phyloP scores from a whole-genome alignment of 2,113 vertebrate genomes.

The Pedionomus torquatus region DNA sequence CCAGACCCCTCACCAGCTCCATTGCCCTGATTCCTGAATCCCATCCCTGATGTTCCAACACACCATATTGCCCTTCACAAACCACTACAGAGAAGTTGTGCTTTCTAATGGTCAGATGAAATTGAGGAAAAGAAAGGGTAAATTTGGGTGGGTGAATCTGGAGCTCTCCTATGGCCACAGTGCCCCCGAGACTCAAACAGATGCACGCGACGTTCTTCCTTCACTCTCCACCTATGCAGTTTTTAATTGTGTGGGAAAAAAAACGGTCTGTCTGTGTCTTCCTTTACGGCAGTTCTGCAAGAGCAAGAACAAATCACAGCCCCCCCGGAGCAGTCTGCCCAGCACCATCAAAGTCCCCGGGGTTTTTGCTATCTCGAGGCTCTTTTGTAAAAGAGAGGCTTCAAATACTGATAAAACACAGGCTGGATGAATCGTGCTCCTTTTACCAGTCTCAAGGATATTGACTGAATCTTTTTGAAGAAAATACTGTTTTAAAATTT shows the following conservation, averaged over 20 bases:
- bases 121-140: conserved; percentile 53
- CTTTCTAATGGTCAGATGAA: conserved; percentile 29
- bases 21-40: too few relatives aligned
- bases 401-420: not conserved
- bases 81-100: conserved; percentile 40
- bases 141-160: conserved; percentile 14
- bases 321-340: not conserved
- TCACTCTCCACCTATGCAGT: not conserved
- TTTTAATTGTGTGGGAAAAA: not conserved
- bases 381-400: not conserved
- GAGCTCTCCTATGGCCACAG: not conserved
- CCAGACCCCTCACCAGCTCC: too few relatives aligned
- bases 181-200: not conserved
- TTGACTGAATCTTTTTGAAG: not conserved
- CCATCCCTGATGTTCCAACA: not conserved
- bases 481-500: not conserved
- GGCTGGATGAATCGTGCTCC: not conserved
- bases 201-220: not conserved
- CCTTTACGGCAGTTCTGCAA: not conserved
- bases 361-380: not conserved
- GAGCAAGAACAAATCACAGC: not conserved
- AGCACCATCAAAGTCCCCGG: not conserved
- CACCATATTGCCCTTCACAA: not conserved
- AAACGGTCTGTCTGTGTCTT: not conserved
- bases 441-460: not conserved